Evolutionary conservation across 35 echinoderm and acorn worm genomes (phyloP), one percentile per base, ranked within the genome.

Genomic region (Patiria miniata): DNA sequence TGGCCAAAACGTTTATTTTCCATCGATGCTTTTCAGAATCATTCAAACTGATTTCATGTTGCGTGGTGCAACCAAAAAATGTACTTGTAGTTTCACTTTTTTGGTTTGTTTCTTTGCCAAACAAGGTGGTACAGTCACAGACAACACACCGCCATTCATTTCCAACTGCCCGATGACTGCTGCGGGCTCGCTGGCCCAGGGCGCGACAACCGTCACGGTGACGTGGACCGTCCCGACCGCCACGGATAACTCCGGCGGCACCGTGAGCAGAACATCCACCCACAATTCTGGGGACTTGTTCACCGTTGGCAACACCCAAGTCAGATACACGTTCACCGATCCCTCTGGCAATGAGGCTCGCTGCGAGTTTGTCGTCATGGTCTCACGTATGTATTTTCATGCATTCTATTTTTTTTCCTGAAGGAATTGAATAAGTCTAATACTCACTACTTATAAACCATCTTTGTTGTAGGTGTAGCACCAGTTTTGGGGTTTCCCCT

Each of bases 181-280:
- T 37, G 65, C 87, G 33, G 23, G 84, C 17, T 89, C 81, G 3
- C 81, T 85, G 16, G 81, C 78, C 10, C 23, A 77, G 16, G 92
- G 92, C 10, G 77, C 38, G 10, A 61, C 37, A 8, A 39, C 37
- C 8, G 73, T 39, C 26, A 14, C 87, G 8, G 47, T 90, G 22
- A 55, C 26, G 16, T 94, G 92, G 92, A 53, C 77, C 32, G 92
- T 85, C 30, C 92, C 92, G 5, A 86, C 92, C 17, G 92, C 92
- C 68, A 82, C 79, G 15, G 87, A 89, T 32, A 89, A 89, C 56
- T 89, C 87, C 21, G 38, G 38, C n/a, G 54, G 79, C 26, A 51
- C 32, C 16, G 87, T 89, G 21, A 82, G 51, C 36, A 42, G 37
- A 2, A 81, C 79, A 22, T 80, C 47, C 47, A 89, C 87, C 9